Percentiles rank a stretch among this genome's conserved stretches.
phyloP scores from a whole-genome alignment of 2,113 vertebrate species.

The Chionodraco myersi region DNA sequence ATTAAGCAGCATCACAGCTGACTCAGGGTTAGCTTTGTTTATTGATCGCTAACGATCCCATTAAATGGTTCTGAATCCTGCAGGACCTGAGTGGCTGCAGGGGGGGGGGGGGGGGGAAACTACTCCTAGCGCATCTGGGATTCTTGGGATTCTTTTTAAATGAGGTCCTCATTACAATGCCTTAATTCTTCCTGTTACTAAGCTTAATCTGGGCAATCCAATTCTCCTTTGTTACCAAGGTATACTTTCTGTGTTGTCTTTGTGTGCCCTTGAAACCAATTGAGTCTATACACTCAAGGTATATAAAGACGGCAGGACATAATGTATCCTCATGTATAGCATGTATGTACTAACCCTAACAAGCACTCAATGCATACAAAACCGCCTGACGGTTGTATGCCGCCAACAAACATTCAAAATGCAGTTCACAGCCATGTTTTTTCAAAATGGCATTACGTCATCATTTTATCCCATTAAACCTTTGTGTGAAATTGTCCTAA shows the following conservation, averaged over 20 bases:
- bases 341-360: slow-evolving; percentile 1
- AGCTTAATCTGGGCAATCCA: slow-evolving; percentile 34
- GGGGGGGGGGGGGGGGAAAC: slow-evolving; percentile 25
- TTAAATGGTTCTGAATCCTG: slow-evolving; percentile 63
- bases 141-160: slow-evolving; percentile 28
- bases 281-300: slow-evolving; percentile 23
- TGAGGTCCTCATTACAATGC: slow-evolving; percentile 56
- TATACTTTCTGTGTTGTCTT: slow-evolving; percentile 40
- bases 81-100: slow-evolving; percentile 37
- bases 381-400: too few species aligned
- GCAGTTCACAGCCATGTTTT: too few species aligned
- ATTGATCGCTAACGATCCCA: slow-evolving; percentile 77
- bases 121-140: slow-evolving; percentile 47
- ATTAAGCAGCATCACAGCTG: slow-evolving; percentile 65
- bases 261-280: slow-evolving; percentile 31
- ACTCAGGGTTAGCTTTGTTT: slow-evolving; percentile 67
- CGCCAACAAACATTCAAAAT: too few species aligned
- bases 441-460: too few species aligned
- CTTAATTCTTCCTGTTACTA: slow-evolving; percentile 21
- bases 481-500: too few species aligned
- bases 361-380: slow-evolving; percentile 11
- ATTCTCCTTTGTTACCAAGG: slow-evolving; percentile 35
- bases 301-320: slow-evolving; percentile 30
- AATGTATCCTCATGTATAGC: slow-evolving; percentile 6
- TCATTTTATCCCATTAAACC: too few species aligned